Base-by-base conservation (phyloP, 2,797 vertebrate species). In the Peromyscus nudipes region DNA sequence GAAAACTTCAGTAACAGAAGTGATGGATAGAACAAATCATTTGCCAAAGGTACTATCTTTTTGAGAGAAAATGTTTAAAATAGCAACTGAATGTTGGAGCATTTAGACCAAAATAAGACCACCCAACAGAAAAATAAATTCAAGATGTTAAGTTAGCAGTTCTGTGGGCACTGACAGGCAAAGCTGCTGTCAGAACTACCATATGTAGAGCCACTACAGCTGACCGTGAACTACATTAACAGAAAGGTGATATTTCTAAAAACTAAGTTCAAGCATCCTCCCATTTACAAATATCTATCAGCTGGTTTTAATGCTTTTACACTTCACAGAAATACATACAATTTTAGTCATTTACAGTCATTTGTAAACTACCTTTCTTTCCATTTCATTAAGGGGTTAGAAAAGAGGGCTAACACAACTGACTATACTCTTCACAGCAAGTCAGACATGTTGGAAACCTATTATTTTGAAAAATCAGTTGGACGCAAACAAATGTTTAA, bases 91-190 rank as follows among this genome's bases (percentile, higher is more conserved):
- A 60, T 84, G 4, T 27, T 85, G 13, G n/a, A 90, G 25, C 40
- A 90, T 75, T 62, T 80, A 81, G n/a, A 52, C 25, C 43, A 81
- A 96, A 91, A 46, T 17, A 23, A 75, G 71, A 46, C 31, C 75
- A 37, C 37, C 4, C 40, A 96, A 90, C 29, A 96, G 43, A 92
- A 97, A 97, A 91, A 90, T 60, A 89, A 93, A 93, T 71, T 85
- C 3, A 52, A 65, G n/a, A 93, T n/a, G 31, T 46, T 64, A 71
- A 95, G 92, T 69, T 82, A 92, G 31, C n/a, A 82, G 67, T 55
- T 89, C 6, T 88, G 25, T 94, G 76, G 92, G 60, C 25, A 84
- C 11, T 75, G 23, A 93, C 83, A 92, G 85, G 17, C 75, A 92
- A 86, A 79, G 89, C 31, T 31, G 88, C 60, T 82, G 13, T 92